A percentile compares a stretch with the other conserved stretches of the same genome.
Evolutionary conservation across 1,140 invertebrate genomes (phyloP).

Genomic region (Lethrus apterus): DNA sequence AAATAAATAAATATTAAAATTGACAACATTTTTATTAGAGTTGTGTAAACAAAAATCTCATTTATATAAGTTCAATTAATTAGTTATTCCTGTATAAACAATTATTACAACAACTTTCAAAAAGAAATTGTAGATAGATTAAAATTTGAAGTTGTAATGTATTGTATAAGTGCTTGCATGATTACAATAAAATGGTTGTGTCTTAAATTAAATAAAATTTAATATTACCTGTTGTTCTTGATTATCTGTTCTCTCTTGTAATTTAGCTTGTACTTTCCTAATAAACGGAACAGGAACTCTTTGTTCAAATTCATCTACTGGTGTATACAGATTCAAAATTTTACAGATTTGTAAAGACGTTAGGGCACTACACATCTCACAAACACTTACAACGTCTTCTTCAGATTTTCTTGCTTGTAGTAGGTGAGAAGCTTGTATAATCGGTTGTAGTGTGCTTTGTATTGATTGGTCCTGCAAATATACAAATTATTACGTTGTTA

Average conservation of each 20-base stretch:
- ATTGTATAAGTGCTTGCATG: no score
- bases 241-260: conserved; percentile 51
- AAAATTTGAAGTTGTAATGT: no score
- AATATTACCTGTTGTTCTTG: conserved; percentile 57
- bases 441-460: conserved; percentile 70
- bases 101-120: no score
- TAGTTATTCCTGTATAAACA: no score
- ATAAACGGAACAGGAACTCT: conserved; percentile 80
- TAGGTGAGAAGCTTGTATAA: conserved; percentile 92
- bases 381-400: conserved; percentile 81
- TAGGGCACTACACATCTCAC: conserved; percentile 86
- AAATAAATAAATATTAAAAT: conserved; percentile 5
- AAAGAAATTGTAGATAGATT: no score
- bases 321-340: conserved; percentile 85
- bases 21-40: no score
- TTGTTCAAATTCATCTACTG: conserved; percentile 82
- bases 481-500: conserved; percentile 1
- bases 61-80: no score
- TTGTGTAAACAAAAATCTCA: no score
- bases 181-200: no score
- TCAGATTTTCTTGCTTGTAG: conserved; percentile 83
- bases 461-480: conserved; percentile 54
- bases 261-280: conserved; percentile 70
- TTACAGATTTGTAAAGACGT: conserved; percentile 78
- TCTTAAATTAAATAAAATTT: no score